Evolutionary conservation across 2,113 vertebrate species (phyloP).

Genomic region (Anser brachyrhynchus): DNA sequence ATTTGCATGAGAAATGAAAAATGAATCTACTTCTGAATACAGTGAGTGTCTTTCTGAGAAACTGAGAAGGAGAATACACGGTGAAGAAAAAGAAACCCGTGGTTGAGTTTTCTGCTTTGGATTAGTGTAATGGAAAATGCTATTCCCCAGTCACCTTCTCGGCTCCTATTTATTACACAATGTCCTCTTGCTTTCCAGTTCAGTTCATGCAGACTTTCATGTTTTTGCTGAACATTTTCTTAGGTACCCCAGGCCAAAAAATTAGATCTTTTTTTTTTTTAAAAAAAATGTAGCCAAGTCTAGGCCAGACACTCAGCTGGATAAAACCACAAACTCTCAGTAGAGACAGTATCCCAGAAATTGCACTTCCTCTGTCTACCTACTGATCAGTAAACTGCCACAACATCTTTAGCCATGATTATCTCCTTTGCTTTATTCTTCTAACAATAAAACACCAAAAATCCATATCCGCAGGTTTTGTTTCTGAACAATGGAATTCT

Average conservation of each 20-base stretch:
- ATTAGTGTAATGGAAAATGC: constrained; percentile 49
- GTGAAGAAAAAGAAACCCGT: neutral
- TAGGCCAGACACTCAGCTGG: constrained; percentile 27
- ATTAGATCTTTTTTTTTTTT: neutral
- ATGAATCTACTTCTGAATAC: neutral
- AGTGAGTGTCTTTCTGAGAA: neutral
- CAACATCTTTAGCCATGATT: neutral
- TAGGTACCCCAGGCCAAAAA: neutral
- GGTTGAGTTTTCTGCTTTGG: neutral
- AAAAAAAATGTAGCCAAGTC: constrained; percentile 22
- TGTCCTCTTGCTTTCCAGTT: constrained; percentile 45
- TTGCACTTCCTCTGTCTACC: neutral
- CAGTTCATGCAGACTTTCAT: constrained; percentile 38
- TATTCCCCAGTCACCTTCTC: constrained; percentile 26
- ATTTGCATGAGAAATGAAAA: constrained; percentile 49
- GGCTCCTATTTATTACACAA: constrained; percentile 41
- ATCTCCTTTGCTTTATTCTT: neutral
- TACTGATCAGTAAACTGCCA: neutral
- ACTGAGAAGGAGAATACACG: neutral
- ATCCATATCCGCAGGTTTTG: neutral
- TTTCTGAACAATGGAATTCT: neutral
- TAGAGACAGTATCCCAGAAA: constrained; percentile 33
- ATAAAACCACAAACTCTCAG: constrained; percentile 43
- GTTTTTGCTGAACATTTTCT: constrained; percentile 19
- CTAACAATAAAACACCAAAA: neutral